Base-by-base conservation (phyloP, 2,888 invertebrate species). In the Camponotus fellah region DNA sequence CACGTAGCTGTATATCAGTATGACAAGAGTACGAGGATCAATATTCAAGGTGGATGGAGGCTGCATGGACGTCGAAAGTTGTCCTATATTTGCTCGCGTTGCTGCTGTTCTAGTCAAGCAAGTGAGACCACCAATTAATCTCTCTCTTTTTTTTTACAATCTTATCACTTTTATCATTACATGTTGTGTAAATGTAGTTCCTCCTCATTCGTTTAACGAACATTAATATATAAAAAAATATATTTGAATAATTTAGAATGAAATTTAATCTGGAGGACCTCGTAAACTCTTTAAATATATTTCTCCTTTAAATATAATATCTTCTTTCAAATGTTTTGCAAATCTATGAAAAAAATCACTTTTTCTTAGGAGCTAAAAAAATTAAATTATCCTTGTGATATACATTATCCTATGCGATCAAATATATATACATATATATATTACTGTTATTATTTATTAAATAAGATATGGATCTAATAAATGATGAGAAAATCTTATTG, bases 1-100 rank as follows among this genome's bases (percentile, higher is more conserved):
- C 91, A 90, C 81, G 85, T 87, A 91, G 83, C 64, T 85, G 85
- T 88, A 86, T 87, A 82, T 17, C 71, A 84, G 82, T 68, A 85
- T 71, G 85, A 85, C 84, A 40, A 6, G 83, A 81, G 88, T 87
- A 89, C 86, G 87, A 65, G 65, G 9, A 88, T 91, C 88, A 89
- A 88, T 89, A 89, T 84, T 87, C 69, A 72, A 76, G 80, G 64
- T 26, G 68, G 82, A 85, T 10, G 12, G 83, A 66, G 87, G 82
- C 84, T 88, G 88, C 80, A 87, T 17, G 85, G 81, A 69, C 17
- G 66, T 75, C 69, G 26, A 89, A 86, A 87, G 85, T 85, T 89
- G 89, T 85, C 64, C 53, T 65, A 46, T 12, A 56, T 79, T 60
- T 60, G 60, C 71, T 79, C 71, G 71, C 71, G n/a, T 71, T 79